Evolutionary conservation across 2,113 vertebrate species (phyloP).

Genomic region (Hassar affinis): DNA sequence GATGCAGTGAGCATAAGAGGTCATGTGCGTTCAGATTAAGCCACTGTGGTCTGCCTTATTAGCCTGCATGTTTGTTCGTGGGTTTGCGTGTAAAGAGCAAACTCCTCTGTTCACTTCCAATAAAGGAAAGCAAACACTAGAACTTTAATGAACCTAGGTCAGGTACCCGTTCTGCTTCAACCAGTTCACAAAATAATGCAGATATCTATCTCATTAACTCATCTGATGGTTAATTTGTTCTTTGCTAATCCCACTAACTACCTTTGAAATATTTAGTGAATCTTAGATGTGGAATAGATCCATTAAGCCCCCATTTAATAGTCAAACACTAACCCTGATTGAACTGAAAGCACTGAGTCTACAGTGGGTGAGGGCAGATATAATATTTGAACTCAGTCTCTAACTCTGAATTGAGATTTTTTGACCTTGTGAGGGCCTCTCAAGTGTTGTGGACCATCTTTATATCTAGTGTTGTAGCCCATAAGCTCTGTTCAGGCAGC

Average conservation of each 20-base stretch:
- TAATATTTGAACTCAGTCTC: background rate
- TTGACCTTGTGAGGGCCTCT: background rate
- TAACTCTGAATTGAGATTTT: background rate
- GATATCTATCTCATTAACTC: background rate
- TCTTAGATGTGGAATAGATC: background rate
- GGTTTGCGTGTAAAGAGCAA: background rate
- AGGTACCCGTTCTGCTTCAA: background rate
- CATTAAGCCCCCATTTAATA: background rate
- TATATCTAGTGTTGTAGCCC: background rate
- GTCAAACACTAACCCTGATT: background rate
- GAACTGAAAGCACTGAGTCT: background rate
- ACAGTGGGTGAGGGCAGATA: background rate
- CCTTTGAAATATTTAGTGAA: background rate
- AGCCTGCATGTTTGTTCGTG: background rate
- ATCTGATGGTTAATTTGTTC: background rate
- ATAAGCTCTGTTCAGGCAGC: constrained; percentile 12
- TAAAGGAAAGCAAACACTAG: background rate
- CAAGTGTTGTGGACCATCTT: background rate
- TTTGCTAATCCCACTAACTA: background rate
- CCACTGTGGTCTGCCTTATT: background rate
- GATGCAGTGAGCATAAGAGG: background rate
- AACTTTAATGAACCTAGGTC: background rate
- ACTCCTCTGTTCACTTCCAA: background rate
- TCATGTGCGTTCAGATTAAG: background rate
- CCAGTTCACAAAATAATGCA: background rate